Evolutionary conservation across 2,888 invertebrate genomes (phyloP).

Genomic region (Parnassius orleans): DNA sequence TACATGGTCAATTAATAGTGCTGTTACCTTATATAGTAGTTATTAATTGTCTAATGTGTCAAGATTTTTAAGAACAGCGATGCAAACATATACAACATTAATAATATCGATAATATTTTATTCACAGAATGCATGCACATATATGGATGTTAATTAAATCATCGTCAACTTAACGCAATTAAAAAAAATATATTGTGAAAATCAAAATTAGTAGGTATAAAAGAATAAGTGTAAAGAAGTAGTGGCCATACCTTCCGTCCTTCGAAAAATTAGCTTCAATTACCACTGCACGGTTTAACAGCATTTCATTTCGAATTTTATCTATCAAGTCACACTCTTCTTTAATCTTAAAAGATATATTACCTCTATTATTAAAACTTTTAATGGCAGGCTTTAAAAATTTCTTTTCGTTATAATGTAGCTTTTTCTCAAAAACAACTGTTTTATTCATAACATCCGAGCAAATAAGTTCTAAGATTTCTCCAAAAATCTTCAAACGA

Average conservation of each 20-base stretch:
- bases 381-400: conserved; percentile 7
- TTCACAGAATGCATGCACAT: no score
- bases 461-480: conserved; percentile 12
- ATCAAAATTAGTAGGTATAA: no score
- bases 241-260: conserved; percentile 6
- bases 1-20: no score
- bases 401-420: neutral
- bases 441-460: conserved; percentile 4
- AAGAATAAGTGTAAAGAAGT: no score
- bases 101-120: no score
- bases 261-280: neutral
- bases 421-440: conserved; percentile 6
- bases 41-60: no score
- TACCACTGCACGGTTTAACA: neutral
- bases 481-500: neutral
- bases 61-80: no score
- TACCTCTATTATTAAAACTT: conserved; percentile 10
- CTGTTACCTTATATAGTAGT: no score
- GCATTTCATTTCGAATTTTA: conserved; percentile 10
- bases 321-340: neutral
- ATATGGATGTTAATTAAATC: no score
- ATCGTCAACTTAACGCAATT: no score
- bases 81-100: no score
- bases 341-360: neutral
- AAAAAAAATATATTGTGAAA: no score